These are phyloP conservation scores for Rhizoglyphus robini DNA, from an alignment of 1,140 invertebrate genomes.

Conservation along the genomic window DNA sequence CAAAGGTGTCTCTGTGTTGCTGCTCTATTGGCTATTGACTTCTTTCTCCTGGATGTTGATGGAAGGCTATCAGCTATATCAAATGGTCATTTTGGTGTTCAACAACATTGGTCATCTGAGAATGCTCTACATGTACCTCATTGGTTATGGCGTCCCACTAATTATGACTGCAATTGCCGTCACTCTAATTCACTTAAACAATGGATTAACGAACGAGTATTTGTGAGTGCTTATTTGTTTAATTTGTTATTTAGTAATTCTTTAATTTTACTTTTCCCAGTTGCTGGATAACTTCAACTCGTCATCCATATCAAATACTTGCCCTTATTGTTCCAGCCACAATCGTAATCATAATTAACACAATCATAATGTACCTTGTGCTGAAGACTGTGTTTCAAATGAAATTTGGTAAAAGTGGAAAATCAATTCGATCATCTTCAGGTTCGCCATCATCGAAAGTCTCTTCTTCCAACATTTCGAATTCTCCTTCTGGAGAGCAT, in stretches of 20 bases:
- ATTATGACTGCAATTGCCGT: background rate
- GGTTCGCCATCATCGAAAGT: background rate
- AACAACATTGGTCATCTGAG: conserved; percentile 10
- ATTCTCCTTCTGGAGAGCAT: background rate
- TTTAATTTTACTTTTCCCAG: conserved; percentile 9
- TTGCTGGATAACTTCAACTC: conserved; percentile 21
- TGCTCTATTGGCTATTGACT: conserved; percentile 36
- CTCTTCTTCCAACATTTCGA: background rate
- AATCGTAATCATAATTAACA: conserved; percentile 8
- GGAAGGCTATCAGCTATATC: conserved; percentile 38
- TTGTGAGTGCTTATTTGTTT: conserved; percentile 17
- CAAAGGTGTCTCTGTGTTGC: conserved; percentile 33
- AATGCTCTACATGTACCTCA: background rate
- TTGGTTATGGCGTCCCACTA: conserved; percentile 11
- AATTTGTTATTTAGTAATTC: conserved; percentile 1
- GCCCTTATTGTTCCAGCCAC: conserved; percentile 10
- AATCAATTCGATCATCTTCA: background rate
- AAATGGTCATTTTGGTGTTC: conserved; percentile 39
- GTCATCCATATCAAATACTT: conserved; percentile 11
- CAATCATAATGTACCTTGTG: conserved; percentile 6
- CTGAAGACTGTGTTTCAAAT: background rate
- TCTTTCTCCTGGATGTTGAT: conserved; percentile 39
- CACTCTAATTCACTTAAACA: background rate
- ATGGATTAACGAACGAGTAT: conserved; percentile 1
- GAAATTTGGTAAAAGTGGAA: conserved; percentile 2